Base-by-base conservation (phyloP, 2,888 invertebrate genomes). In the Lepidocyrtinus sp. region DNA sequence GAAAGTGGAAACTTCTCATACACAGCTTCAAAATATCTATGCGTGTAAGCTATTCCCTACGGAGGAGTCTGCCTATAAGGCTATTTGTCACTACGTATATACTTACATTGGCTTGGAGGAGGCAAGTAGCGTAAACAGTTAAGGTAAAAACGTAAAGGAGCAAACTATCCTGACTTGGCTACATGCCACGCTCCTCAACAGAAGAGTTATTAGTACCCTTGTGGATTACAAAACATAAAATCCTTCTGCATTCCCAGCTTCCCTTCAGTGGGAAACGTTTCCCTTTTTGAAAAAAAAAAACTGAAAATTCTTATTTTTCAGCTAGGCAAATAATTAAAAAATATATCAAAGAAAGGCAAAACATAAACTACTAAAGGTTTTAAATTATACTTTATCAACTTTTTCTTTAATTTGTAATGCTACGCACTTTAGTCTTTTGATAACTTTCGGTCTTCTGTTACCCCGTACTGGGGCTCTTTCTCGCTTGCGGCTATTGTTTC, bases 211-310 rank as follows among this genome's bases (percentile, higher is more conserved):
- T 50, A 50, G 50, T 50, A 15, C 50, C 50, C 50, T n/a, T 50
- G 50, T 50, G 50, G 17, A 50, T 50, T 12, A 50, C n/a, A 50
- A 36, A 50, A 50, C 50, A 17, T 12, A 17, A 50, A 50, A 50
- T 50, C 50, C 50, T 50, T 50, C 17, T 50, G 17, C 50, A 50
- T 50, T 50, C 50, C 15, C 50, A 50, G 50, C 50, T 50, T 50
- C 50, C 50, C 17, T 50, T 50, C 50, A 5, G n/a, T n/a, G n/a
- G n/a, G n/a, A n/a, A n/a, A n/a, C 36, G 36, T 12, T 7, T 36
- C 36, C 5, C 5, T 36, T 36, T 36, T 7, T 36, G 12, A 5
- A 36, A 36, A 36, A 7, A 36, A 36, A 5, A 36, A 7, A 36
- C 36, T 36, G 36, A 36, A 36, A 36, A n/a, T n/a, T 36, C 36